Conservation (phyloP, 2,888 invertebrate genomes). For the Loripinus fragilis region DNA sequence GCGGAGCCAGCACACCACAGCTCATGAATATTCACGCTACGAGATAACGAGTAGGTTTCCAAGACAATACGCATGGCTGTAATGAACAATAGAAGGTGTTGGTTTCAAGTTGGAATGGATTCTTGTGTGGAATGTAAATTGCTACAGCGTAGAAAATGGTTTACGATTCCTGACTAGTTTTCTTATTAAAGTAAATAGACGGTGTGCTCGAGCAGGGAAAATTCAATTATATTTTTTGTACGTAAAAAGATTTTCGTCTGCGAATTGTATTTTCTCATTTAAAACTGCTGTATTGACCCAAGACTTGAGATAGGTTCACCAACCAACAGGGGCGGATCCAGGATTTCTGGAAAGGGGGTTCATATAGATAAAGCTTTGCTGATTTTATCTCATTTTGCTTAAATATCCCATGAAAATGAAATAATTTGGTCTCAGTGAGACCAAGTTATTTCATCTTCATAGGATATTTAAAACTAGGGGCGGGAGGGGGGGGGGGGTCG, state of each 20-base stretch:
- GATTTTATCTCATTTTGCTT: no score
- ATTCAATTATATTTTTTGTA: conserved; percentile 61
- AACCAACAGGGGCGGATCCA: no score
- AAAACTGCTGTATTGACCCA: conserved; percentile 38
- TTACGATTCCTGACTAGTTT: conserved; percentile 54
- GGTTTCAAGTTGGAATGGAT: conserved; percentile 14
- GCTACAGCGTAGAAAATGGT: conserved; percentile 40
- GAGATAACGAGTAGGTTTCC: conserved; percentile 12
- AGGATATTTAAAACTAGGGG: no score
- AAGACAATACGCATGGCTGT: conserved; percentile 13
- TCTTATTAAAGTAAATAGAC: conserved; percentile 64
- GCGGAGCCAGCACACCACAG: conserved; percentile 42
- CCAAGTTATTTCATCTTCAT: no score
- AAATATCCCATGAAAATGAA: no score
- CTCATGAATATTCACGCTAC: conserved; percentile 52
- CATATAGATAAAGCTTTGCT: no score
- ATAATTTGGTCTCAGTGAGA: no score
- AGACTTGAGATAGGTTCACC: conserved; percentile 19
- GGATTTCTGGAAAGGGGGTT: no score
- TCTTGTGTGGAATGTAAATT: conserved; percentile 18
- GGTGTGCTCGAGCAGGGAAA: conserved; percentile 57
- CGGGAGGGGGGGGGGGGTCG: no score
- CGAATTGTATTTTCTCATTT: conserved; percentile 61
- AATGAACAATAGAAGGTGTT: conserved; percentile 21
- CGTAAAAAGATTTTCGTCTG: conserved; percentile 58